Base-by-base conservation (phyloP, 2,113 vertebrate species). In the Sminthopsis crassicaudata region DNA sequence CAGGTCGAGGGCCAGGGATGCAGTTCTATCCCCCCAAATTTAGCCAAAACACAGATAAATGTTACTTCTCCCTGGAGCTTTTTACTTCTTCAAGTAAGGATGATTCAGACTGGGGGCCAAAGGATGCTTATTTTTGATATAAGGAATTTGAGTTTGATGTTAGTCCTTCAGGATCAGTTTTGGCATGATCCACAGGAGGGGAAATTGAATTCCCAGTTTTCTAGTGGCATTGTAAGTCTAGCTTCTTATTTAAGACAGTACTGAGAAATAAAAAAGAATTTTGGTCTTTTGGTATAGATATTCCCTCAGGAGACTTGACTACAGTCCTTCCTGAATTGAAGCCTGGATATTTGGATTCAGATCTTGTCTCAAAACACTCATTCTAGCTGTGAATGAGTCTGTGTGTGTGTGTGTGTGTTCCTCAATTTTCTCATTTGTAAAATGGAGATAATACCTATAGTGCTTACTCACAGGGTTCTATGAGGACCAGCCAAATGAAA, bases 41-140 rank as follows among this genome's bases (percentile, higher is more conserved):
- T 36, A 67, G 30, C 4, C 30, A 36, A 36, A 67, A 36, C 30
- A 67, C 30, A 36, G 30, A 36, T 36, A 67, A 67, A 36, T 16
- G 30, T 30, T 30, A 51, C 90, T 50, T 67, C 1, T 53, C 88
- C 26, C 90, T 52, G 67, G n/a, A 91, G 22, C 11, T 92, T 42
- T 52, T 89, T n/a, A 89, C 89, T 93, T 7, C 55, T 91, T 92
- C 48, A 52, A 90, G 55, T 14, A 91, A 94, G 60, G 91, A 46
- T 60, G 7, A 88, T 53, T 51, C 10, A 94, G 57, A 7, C 60
- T 53, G 0, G 23, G 92, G 67, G 26, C 89, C 46, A 92, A 90
- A 95, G 90, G 46, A 91, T 67, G 57, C n/a, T 46, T 51, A 36
- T 93, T 84, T 89, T 54, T 94, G 8, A 0, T 48, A 46, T 52